Evolutionary conservation across 2,797 vertebrate genomes (phyloP), one percentile per base, ranked within the genome.

Genomic region (Cottoperca gobio): DNA sequence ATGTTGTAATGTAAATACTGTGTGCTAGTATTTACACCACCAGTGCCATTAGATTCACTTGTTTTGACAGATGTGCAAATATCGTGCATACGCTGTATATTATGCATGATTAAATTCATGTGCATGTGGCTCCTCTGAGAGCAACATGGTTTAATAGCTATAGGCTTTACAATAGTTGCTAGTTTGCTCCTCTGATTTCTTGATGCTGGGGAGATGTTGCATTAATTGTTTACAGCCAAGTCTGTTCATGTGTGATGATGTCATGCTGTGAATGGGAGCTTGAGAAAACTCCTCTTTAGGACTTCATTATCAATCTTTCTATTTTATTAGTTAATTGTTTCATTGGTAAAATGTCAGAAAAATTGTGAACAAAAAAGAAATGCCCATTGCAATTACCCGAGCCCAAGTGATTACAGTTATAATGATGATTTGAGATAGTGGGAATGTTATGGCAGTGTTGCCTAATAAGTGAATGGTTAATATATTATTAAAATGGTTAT

Each of bases 81-180:
- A 37, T 8, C 59, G 55, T 75, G 63, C 43, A 37, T 54, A n/a
- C 3, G 3, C 19, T 70, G 45, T 79, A 24, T 62, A 71, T 70
- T 64, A 79, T 83, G 57, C 63, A 85, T 77, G 70, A 83, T 68
- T 55, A 35, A 3, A 21, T 63, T 55, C 78, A 55, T 43, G 1
- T 23, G 54, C 48, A 33, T 63, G 52, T 77, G 63, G 61, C 55
- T 62, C 23, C 8, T 35, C 13, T 54, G 48, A 52, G 23, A 42
- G n/a, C 28, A 63, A 12, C 57, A 14, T 63, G 70, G 19, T 66
- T 66, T 49, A 10, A 69, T 33, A 49, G 60, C 23, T 58, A 58
- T 1, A 10, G 48, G 59, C 62, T 46, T 7, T n/a, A 46, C 31
- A 53, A 45, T 23, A 60, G 35, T 19, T 28, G 37, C 4, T 21